Evolutionary conservation across 2,113 vertebrate genomes (phyloP), one percentile per base, ranked within the genome.

Genomic region (Austrofundulus limnaeus): DNA sequence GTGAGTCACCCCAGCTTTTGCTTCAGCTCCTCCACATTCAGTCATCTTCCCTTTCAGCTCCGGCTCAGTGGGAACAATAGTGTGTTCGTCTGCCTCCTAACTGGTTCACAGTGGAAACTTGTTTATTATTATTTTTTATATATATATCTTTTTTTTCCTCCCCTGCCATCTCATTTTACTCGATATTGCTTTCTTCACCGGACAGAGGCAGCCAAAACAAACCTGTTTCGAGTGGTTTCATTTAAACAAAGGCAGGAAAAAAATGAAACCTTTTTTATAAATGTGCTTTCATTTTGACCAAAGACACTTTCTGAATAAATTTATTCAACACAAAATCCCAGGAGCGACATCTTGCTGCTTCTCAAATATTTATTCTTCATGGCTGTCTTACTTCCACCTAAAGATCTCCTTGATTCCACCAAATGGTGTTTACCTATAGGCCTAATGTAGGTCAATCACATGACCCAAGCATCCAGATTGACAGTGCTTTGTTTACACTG

Each of bases 1-100:
- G 76, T 90, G 88, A 88, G 54, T 90, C 88, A 88, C 74, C 8
- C n/a, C 57, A 46, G 66, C 72, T 73, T 84, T 72, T 75, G 77
- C 70, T 78, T 77, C 75, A 60, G 73, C 75, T 80, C 85, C 80
- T 85, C 81, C 85, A 80, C 87, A 75, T 82, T 79, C 82, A 77
- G 71, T 82, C 82, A 77, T 75, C 76, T 66, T 65, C 75, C 28
- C 66, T 70, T 79, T 86, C 78, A 72, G 83, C 78, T 79, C 51
- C 56, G 34, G 73, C 67, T 85, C 77, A 70, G 23, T 74, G 72
- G 70, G 69, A 86, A 72, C 63, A 78, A 77, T 70, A 77, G 79
- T 77, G 72, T 85, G 75, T 77, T 42, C 31, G 53, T 84, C 75
- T 81, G 77, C 70, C 66, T 84, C 74, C 5, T 55, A 56, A 65